A percentile compares a stretch with the other conserved stretches of the same genome.
These are phyloP conservation scores for Gymnobelideus leadbeateri DNA, from an alignment of 2,113 vertebrate species.

Conservation along the genomic window DNA sequence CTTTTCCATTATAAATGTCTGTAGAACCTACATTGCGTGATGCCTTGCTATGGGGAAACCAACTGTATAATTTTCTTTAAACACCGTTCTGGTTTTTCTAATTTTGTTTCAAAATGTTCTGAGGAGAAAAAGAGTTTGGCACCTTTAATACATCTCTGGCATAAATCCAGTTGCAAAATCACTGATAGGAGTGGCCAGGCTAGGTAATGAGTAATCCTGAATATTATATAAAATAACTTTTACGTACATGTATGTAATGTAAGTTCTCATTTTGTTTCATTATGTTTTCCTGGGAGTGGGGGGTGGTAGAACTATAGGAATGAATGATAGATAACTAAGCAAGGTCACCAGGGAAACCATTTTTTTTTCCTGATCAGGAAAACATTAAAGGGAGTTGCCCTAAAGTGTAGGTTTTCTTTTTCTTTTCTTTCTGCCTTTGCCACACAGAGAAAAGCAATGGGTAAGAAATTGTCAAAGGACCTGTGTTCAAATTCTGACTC, in stretches of 20 bases:
- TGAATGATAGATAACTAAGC: background rate
- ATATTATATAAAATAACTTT: background rate
- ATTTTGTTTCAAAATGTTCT: slow-evolving; percentile 23
- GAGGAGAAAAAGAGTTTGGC: background rate
- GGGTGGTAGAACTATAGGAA: background rate
- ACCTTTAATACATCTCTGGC: slow-evolving; percentile 35
- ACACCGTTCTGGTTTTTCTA: background rate
- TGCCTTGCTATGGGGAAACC: background rate
- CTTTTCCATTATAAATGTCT: background rate
- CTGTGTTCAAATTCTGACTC: background rate
- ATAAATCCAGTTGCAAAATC: background rate
- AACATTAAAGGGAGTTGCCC: background rate
- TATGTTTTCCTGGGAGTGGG: background rate
- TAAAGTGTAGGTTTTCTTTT: background rate
- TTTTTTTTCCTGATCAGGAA: slow-evolving; percentile 23
- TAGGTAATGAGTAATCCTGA: slow-evolving; percentile 42
- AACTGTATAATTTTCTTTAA: slow-evolving; percentile 42
- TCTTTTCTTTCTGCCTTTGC: background rate
- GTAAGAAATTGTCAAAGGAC: background rate
- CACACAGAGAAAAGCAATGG: background rate
- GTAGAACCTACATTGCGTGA: slow-evolving; percentile 29
- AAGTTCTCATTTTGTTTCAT: background rate
- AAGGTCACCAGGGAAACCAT: background rate
- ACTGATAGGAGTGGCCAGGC: background rate
- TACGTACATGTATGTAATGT: background rate